Base-by-base conservation (phyloP, 2,888 invertebrate genomes). In the Kuschelorhynchus macadamiae region DNA sequence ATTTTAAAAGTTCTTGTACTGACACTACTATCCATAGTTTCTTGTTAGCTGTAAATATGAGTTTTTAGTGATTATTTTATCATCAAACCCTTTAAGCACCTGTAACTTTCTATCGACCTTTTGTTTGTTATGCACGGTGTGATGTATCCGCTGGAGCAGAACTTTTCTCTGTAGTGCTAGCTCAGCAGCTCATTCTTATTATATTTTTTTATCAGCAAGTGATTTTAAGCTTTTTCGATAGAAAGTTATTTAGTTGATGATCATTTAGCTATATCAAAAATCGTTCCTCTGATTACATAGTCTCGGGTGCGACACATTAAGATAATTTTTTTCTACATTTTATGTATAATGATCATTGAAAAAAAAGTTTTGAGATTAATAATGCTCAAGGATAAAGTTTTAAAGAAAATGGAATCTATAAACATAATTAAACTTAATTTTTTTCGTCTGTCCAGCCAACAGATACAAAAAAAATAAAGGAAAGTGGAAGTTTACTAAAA, bases 41-140 rank as follows among this genome's bases (percentile, higher is more conserved):
- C 60, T 71, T 61, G 68, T 70, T 74, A 76, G 77, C 75, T 79
- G 79, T 79, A 79, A 55, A 79, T 79, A 77, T 71, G 73, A 68
- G 70, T 68, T 63, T 70, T 74, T 73, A 71, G 67, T 70, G 68
- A 71, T 73, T 74, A 69, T 73, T 73, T 71, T 75, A 74, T 74
- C 55, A 77, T 56, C 53, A 60, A 70, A 46, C 61, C 60, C 60
- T 47, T 64, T 17, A 53, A 78, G 79, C 78, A 79, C 79, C 76
- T 79, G 77, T 80, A 80, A 80, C 80, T 80, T 80, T 80, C 80
- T 80, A 80, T 80, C 80, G 80, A 79, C 74, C 57, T 21, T 50
- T 50, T 49, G 12, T 17, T 62, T 56, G 56, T 53, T 73, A 49
- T 77, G 77, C 77, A 77, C 77, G 75, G 75, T 77, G 76, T 75